phyloP scores from a whole-genome alignment of 2,113 vertebrate species.

The Fregetta grallaria region DNA sequence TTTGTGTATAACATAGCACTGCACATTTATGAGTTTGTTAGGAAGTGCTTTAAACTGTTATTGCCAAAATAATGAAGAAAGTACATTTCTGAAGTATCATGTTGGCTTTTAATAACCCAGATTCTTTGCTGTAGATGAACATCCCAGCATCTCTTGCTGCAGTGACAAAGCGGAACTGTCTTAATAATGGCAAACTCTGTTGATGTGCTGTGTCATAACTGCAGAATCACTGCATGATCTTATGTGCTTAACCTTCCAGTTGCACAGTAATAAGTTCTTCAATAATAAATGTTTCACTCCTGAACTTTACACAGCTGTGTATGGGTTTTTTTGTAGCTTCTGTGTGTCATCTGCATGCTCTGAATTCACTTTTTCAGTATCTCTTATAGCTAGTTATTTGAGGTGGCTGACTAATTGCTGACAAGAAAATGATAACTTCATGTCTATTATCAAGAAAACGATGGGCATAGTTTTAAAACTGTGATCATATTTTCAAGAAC shows the following conservation, averaged over 20 bases:
- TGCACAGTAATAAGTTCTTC: background rate
- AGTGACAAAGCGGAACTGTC: background rate
- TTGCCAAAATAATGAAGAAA: fast-evolving
- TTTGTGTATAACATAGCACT: fast-evolving
- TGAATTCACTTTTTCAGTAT: background rate
- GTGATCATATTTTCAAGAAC: background rate
- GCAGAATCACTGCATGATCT: fast-evolving
- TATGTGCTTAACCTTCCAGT: background rate
- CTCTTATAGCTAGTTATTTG: background rate
- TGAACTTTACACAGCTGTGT: fast-evolving
- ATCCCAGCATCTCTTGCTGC: fast-evolving
- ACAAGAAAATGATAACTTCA: background rate
- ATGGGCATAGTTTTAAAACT: background rate
- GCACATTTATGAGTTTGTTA: fast-evolving
- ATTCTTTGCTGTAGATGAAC: fast-evolving
- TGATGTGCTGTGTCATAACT: background rate
- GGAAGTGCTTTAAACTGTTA: fast-evolving
- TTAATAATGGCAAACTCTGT: fast-evolving
- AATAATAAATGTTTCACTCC: background rate
- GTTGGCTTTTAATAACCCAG: background rate
- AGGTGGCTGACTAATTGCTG: background rate
- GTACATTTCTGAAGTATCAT: fast-evolving
- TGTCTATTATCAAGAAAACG: background rate
- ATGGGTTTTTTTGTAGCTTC: background rate
- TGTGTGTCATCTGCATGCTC: background rate